Evolutionary conservation across 2,113 vertebrate species (phyloP), one percentile per base, ranked within the genome.

Genomic region (Periophthalmodon schlosseri): DNA sequence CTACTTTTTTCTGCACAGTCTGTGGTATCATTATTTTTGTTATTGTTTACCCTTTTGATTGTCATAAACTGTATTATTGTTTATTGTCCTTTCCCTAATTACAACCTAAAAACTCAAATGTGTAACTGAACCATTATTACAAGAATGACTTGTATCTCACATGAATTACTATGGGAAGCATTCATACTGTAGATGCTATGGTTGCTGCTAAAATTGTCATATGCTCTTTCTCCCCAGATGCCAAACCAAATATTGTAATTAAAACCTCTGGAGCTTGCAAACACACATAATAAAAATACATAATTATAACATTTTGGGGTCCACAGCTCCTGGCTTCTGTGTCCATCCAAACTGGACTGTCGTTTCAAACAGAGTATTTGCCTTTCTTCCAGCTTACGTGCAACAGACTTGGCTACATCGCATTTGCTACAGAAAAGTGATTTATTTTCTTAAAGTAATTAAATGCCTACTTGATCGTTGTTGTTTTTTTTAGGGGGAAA

Each of bases 361-460:
- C 20, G 2, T 90, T 91, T 84, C 52, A 88, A 89, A 84, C 73
- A 75, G 77, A 89, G 85, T 84, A 86, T 89, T 84, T 70, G 81
- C 86, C 85, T 86, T 88, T 82, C 87, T 78, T 87, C 75, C 83
- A 82, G 91, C 85, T 91, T 86, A 80, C 81, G 76, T 84, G 86
- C 86, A 84, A 86, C 71, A 80, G 80, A 90, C 81, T 89, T 92
- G 87, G 88, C 89, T 89, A 77, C 76, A 81, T 80, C 67, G 87
- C 87, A 91, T 86, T 80, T 81, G 83, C 85, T 85, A 84, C 79
- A 79, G 88, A 82, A 92, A 63, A 85, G 88, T 86, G 86, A 92
- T 92, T 93, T 91, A 86, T 89, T 93, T 93, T 86, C 89, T 89
- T 91, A 68, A 86, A 93, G 89, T 90, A 93, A 93, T 93, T 93